phyloP scores from a whole-genome alignment of 2,888 invertebrate species.

The Calephelis perditalis region DNA sequence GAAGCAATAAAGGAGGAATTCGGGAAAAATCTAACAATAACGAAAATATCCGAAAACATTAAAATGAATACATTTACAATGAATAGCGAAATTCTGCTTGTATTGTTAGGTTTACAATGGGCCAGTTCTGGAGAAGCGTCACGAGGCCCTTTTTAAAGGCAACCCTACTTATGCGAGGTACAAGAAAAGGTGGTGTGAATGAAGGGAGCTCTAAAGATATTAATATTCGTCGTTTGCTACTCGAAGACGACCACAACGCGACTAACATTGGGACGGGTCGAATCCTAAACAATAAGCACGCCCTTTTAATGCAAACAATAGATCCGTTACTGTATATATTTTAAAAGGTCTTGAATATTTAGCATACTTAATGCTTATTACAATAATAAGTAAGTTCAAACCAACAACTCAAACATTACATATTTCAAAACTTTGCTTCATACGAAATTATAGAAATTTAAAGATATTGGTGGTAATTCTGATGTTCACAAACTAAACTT shows the following conservation, averaged over 20 bases:
- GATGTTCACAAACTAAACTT: too few species aligned
- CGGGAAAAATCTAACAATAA: constrained; percentile 34
- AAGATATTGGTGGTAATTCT: too few species aligned
- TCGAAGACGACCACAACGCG: constrained; percentile 14
- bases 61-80: constrained; percentile 40
- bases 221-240: constrained; percentile 34
- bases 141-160: constrained; percentile 35
- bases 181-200: constrained; percentile 23
- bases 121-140: constrained; percentile 36
- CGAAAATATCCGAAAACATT: constrained; percentile 38
- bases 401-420: too few species aligned
- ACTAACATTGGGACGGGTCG: constrained; percentile 12
- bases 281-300: background rate
- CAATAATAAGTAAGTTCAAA: too few species aligned
- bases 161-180: constrained; percentile 9
- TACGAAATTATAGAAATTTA: too few species aligned
- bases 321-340: background rate
- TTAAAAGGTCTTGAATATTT: too few species aligned
- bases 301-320: constrained; percentile 9
- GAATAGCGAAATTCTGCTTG: constrained; percentile 49
- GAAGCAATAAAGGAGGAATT: constrained; percentile 31
- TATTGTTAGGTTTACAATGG: constrained; percentile 50
- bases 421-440: too few species aligned
- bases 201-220: constrained; percentile 36
- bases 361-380: too few species aligned